A percentile compares a stretch with the other conserved stretches of the same genome.
phyloP scores from a whole-genome alignment of 2,797 vertebrate genomes.

The Muraenolepis orangiensis region DNA sequence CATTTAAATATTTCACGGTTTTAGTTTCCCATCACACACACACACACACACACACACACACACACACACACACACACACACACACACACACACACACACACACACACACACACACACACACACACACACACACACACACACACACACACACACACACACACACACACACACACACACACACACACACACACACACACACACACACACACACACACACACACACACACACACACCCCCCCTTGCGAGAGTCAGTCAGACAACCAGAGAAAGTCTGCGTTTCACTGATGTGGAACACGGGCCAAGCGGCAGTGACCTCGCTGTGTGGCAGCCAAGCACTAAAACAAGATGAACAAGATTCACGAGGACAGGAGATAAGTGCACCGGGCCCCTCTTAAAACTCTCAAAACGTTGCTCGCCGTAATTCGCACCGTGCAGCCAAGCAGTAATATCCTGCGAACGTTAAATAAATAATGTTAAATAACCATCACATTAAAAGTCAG shows the following conservation, averaged over 20 bases:
- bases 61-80: background rate
- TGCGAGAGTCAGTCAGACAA: too few relatives aligned
- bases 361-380: background rate
- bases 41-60: background rate
- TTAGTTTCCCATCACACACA: background rate
- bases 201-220: background rate
- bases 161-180: conserved; percentile 1
- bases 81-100: too few relatives aligned
- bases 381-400: background rate
- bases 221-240: too few relatives aligned
- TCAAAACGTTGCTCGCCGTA: background rate
- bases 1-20: background rate
- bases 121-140: background rate
- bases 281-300: background rate
- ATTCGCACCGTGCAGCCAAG: background rate
- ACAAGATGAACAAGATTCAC: background rate
- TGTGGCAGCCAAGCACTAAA: background rate
- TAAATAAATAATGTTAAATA: background rate
- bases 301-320: background rate
- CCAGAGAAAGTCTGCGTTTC: background rate
- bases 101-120: background rate
- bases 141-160: background rate
- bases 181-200: background rate
- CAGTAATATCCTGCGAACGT: background rate
- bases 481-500: background rate